Conservation (phyloP, 2,113 vertebrate species). For the Anser cygnoides region DNA sequence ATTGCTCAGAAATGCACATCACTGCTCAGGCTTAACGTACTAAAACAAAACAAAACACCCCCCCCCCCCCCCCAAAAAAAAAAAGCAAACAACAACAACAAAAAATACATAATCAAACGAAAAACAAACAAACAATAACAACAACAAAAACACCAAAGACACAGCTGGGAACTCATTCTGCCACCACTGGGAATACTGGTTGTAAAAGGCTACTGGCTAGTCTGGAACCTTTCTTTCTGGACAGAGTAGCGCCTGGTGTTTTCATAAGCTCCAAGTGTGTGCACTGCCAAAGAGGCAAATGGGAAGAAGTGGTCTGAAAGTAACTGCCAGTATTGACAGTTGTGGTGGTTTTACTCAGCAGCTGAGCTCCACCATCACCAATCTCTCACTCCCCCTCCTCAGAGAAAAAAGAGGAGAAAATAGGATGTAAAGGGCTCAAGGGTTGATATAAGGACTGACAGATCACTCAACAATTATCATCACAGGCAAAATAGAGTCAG, state of each 20-base stretch:
- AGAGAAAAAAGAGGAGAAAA: no score
- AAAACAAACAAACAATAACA: background rate
- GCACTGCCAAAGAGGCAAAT: background rate
- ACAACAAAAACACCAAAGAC: rapidly evolving
- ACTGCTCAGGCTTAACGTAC: background rate
- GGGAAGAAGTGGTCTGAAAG: background rate
- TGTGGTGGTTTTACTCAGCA: no score
- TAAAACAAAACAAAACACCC: background rate
- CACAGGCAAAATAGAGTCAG: no score
- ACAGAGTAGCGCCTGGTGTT: rapidly evolving
- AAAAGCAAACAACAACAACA: background rate
- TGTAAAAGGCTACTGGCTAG: background rate
- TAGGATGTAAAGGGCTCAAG: no score
- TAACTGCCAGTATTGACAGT: background rate
- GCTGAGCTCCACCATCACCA: no score
- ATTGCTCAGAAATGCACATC: background rate
- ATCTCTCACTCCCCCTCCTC: no score
- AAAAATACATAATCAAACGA: background rate
- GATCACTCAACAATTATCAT: no score
- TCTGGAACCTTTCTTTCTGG: background rate
- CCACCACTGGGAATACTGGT: background rate
- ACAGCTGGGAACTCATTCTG: background rate
- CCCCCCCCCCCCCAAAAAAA: background rate
- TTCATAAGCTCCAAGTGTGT: background rate
- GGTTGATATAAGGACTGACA: no score